Evolutionary conservation across 2,888 invertebrate genomes (phyloP), one percentile per base, ranked within the genome.

Genomic region (Tenthredo distinguenda): DNA sequence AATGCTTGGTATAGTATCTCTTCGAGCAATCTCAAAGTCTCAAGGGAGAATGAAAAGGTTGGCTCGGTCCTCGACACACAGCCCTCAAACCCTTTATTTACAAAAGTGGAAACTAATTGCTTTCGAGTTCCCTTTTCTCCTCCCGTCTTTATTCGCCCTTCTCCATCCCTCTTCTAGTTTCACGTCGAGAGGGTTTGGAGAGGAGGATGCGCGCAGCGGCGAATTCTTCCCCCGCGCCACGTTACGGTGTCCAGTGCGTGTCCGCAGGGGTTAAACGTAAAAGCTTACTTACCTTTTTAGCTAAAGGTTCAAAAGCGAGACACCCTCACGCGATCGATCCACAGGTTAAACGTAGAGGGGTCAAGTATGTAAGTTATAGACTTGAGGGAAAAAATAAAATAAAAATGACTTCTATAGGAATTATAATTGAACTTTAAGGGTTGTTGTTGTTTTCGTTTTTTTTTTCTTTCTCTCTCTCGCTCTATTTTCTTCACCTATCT

Each of bases 41-140:
- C 81, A 10, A 12, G 81, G 81, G 81, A 81, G 40, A 26, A 55
- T n/a, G 40, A 76, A 34, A 26, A 34, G 77, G 74, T 43, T 40
- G 21, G 50, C 81, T 55, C 12, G 55, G 62, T 81, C 81, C 62
- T 62, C 81, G 37, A 81, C 62, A 62, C 81, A 21, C 81, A 26
- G 21, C 21, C 62, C 62, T 81, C 81, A 62, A 68, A 81, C 81
- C 81, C 81, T 81, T 81, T 81, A 37, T 81, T 40, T 58, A 62
- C 81, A 81, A 81, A 81, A 81, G 81, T 81, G 81, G 81, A 58
- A 81, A 81, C 81, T 81, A 81, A 81, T 81, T 81, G 81, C 81
- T 81, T 81, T 81, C 62, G 58, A 81, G 81, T 81, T 40, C 81
- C 81, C 81, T 58, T 26, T 62, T 15, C 81, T 50, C 26, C 76